Conservation (phyloP, 2,888 invertebrate genomes). For the Stenichneumon culpator region DNA sequence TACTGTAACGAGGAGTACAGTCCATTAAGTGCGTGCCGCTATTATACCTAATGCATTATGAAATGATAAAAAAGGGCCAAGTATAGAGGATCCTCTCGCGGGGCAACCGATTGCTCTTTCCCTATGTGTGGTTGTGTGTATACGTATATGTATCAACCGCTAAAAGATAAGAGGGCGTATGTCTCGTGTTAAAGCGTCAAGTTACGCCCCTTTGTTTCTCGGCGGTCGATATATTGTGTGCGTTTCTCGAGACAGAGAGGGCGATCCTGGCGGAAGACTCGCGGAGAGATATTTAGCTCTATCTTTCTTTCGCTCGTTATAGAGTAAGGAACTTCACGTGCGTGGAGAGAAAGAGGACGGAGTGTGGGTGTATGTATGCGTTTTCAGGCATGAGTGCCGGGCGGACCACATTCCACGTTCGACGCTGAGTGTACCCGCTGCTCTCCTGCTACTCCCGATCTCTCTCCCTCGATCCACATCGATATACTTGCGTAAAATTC, state of each 20-base stretch:
- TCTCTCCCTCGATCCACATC: conserved; percentile 35
- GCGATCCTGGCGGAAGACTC: neutral
- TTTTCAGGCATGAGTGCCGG: conserved; percentile 71
- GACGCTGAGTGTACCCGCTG: conserved; percentile 76
- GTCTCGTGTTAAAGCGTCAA: neutral
- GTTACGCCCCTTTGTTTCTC: neutral
- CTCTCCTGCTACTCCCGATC: conserved; percentile 40
- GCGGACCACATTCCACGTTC: conserved; percentile 84
- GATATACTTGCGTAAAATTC: conserved; percentile 25
- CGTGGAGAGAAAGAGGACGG: conserved; percentile 64
- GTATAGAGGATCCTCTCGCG: conserved; percentile 70
- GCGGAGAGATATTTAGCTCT: conserved; percentile 26
- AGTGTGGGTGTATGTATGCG: conserved; percentile 68
- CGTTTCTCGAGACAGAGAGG: conserved; percentile 1
- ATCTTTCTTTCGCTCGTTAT: conserved; percentile 50
- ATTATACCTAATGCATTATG: conserved; percentile 83
- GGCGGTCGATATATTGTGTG: neutral
- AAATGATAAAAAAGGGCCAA: conserved; percentile 78
- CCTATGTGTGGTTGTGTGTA: neutral
- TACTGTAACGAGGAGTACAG: conserved; percentile 81
- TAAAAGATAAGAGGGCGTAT: neutral
- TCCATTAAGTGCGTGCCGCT: conserved; percentile 82
- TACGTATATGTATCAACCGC: neutral
- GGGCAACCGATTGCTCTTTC: conserved; percentile 18
- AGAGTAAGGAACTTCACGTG: conserved; percentile 61